Evolutionary conservation across 2,888 invertebrate species (phyloP).

Genomic region (Harpalus rufipes): DNA sequence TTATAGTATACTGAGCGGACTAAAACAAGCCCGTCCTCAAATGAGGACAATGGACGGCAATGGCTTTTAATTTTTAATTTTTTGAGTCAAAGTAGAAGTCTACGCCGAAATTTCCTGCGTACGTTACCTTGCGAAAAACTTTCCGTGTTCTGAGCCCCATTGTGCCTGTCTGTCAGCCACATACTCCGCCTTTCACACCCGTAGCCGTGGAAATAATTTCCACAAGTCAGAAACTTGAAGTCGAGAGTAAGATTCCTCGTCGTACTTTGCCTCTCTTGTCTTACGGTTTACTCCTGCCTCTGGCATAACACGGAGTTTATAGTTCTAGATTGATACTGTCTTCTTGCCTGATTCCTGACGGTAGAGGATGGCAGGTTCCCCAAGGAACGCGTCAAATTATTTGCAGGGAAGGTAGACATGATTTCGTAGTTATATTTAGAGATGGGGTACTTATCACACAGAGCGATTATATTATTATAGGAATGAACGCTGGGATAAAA

Average conservation of each 20-base stretch:
- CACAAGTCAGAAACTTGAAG: conserved; percentile 31
- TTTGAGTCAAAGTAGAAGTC: no score
- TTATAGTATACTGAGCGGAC: no score
- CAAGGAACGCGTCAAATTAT: conserved; percentile 30
- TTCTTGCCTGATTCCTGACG: conserved; percentile 39
- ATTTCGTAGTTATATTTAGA: no score
- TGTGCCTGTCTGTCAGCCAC: conserved; percentile 42
- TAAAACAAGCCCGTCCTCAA: no score
- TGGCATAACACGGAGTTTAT: conserved; percentile 20
- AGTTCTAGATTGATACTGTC: conserved; percentile 51
- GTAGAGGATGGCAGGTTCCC: conserved; percentile 28
- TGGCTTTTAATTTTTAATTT: no score
- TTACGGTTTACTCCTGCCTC: background rate
- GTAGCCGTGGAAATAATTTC: conserved; percentile 36
- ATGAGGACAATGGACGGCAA: no score
- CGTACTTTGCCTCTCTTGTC: background rate
- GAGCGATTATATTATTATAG: no score
- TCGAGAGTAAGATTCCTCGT: conserved; percentile 25
- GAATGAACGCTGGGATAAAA: no score
- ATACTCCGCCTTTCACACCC: conserved; percentile 42
- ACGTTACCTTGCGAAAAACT: conserved; percentile 6
- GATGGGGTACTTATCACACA: no score
- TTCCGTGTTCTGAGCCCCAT: conserved; percentile 2
- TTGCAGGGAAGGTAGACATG: background rate
- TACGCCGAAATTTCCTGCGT: conserved; percentile 8